Evolutionary conservation across 1,140 invertebrate genomes (phyloP), one percentile per base, ranked within the genome.

Genomic region (Lepidurus couesii): DNA sequence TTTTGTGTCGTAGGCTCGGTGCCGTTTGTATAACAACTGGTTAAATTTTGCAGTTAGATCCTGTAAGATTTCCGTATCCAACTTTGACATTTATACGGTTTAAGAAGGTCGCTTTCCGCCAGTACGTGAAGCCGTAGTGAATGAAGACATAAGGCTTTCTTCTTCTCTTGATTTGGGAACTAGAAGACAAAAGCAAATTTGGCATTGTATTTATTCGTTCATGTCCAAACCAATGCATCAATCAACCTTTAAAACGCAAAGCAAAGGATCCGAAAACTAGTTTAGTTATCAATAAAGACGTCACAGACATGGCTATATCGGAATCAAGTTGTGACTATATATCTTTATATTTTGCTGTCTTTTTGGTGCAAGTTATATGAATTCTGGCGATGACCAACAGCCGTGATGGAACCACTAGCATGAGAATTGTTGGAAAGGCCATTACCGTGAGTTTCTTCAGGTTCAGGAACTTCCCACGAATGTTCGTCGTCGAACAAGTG

Each of bases 401-500:
- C 45, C 13, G 75, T n/a, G 43, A 65, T 4, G 53, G 16, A 21
- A 65, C 53, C 53, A 65, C 53, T 21, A 65, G 53, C 13, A 65
- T 65, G 53, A 65, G 53, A 65, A 76, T 76, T 43, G 10, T 26
- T 44, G 34, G 44, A 26, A 44, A 47, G 44, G 75, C 44, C 44
- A 24, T 26, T 44, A 53, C 79, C 43, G 1, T 74, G 73, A 42
- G 73, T n/a, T 44, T 81, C 24, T 26, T 80, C 80, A 1, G 82
- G 80, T 53, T 79, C 79, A n/a, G 82, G 82, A 10, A 87, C 80
- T 80, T 88, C 86, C 86, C 87, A 88, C 44, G 85, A 81, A 7
- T 82, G 79, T 9, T 81, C 79, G 80, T 88, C 87, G 75, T 88
- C 84, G 80, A 87, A 88, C 76, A 85, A 84, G n/a, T 85, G 78